These are phyloP conservation scores for Aphodius granarius DNA, from an alignment of 2,888 invertebrate genomes.

Conservation along the genomic window DNA sequence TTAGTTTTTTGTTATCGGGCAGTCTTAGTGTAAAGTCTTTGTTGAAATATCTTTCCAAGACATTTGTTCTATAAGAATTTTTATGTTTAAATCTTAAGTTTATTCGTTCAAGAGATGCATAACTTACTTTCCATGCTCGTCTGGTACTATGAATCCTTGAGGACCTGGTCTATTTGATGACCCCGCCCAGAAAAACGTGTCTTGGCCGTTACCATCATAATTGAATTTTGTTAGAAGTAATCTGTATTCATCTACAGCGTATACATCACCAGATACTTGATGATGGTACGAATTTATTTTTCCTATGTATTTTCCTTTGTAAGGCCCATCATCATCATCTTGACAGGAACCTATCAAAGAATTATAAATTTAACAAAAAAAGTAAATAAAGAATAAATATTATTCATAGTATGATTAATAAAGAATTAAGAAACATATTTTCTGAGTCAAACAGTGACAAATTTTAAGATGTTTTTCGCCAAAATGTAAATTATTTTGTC, in stretches of 20 bases:
- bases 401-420: not conserved
- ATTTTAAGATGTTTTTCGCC: too few species aligned
- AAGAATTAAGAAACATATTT: not conserved
- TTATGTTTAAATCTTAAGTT: not conserved
- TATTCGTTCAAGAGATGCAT: not conserved
- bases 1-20: conserved; percentile 84
- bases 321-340: conserved; percentile 74
- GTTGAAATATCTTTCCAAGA: conserved; percentile 82
- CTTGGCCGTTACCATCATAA: conserved; percentile 89
- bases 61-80: conserved; percentile 69
- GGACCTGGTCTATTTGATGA: conserved; percentile 83
- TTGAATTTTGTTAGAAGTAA: conserved; percentile 78
- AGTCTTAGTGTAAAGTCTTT: conserved; percentile 79
- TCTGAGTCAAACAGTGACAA: not conserved
- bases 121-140: conserved; percentile 80
- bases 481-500: too few species aligned
- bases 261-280: conserved; percentile 86
- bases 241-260: conserved; percentile 85
- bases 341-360: conserved; percentile 45
- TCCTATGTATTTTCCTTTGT: conserved; percentile 79
- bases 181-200: conserved; percentile 95
- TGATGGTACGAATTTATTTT: conserved; percentile 90
- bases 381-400: not conserved
- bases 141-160: conserved; percentile 89
- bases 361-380: too few species aligned